phyloP scores from a whole-genome alignment of 2,888 invertebrate genomes.

The Leucoptera coffeella region DNA sequence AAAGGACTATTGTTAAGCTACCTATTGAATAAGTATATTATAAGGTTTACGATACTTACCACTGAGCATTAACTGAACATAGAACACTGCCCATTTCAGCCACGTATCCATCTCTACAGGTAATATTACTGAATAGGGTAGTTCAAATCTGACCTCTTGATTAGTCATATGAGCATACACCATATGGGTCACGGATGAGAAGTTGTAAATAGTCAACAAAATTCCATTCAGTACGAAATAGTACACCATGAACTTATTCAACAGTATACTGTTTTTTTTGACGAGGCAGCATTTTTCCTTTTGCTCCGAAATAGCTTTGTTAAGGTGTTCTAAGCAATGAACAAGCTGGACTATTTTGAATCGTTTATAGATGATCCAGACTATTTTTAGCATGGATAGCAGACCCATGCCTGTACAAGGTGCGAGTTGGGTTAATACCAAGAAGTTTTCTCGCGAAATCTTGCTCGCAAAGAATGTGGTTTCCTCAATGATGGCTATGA shows the following conservation, averaged over 20 bases:
- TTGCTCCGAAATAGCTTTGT: constrained; percentile 1
- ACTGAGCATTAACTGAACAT: too few species aligned
- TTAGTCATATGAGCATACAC: constrained; percentile 14
- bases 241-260: constrained; percentile 19
- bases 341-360: constrained; percentile 1
- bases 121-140: constrained; percentile 23
- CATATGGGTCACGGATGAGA: constrained; percentile 19
- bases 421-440: too few species aligned
- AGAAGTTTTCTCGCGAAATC: constrained; percentile 2
- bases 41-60: too few species aligned
- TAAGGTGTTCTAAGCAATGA: not conserved
- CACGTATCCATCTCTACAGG: constrained; percentile 23
- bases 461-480: constrained; percentile 1
- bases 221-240: constrained; percentile 22
- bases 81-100: too few species aligned
- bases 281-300: not conserved
- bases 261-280: constrained; percentile 11
- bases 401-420: constrained; percentile 2
- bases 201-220: constrained; percentile 27
- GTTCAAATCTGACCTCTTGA: constrained; percentile 12
- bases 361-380: constrained; percentile 2
- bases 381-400: constrained; percentile 1
- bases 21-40: too few species aligned
- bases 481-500: constrained; percentile 3
- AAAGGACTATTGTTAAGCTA: too few species aligned